These are phyloP conservation scores for Vandiemenella viatica DNA, from an alignment of 2,888 invertebrate species.

Conservation along the genomic window DNA sequence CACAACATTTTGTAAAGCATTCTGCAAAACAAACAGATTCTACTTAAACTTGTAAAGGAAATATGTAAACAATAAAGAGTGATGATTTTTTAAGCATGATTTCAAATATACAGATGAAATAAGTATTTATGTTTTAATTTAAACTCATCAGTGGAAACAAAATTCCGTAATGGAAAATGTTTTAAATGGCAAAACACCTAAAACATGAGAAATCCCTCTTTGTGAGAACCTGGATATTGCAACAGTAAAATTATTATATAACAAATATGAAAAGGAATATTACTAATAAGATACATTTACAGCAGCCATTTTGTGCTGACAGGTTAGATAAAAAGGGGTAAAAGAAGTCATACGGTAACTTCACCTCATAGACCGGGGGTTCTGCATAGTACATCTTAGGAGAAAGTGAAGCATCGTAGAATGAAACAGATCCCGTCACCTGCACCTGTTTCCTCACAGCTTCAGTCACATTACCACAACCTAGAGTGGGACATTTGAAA, in stretches of 20 bases:
- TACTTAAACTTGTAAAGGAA: too few species aligned
- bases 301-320: neutral
- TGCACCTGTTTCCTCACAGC: conserved; percentile 13
- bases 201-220: neutral
- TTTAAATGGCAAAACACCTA: too few species aligned
- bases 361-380: conserved; percentile 46
- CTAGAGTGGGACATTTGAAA: conserved; percentile 1
- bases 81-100: too few species aligned
- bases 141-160: too few species aligned
- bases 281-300: too few species aligned
- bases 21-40: too few species aligned
- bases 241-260: neutral
- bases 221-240: neutral
- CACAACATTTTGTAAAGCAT: too few species aligned
- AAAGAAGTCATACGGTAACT: conserved; percentile 57
- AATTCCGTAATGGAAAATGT: too few species aligned
- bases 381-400: conserved; percentile 36
- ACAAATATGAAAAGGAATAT: too few species aligned
- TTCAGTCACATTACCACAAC: neutral
- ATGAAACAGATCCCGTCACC: conserved; percentile 29
- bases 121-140: too few species aligned
- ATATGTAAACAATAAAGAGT: too few species aligned
- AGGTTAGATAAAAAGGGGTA: conserved; percentile 41
- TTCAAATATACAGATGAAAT: too few species aligned
- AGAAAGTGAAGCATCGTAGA: conserved; percentile 34